These are phyloP conservation scores for Liposcelis brunnea DNA, from an alignment of 2,888 invertebrate species.

Conservation along the genomic window DNA sequence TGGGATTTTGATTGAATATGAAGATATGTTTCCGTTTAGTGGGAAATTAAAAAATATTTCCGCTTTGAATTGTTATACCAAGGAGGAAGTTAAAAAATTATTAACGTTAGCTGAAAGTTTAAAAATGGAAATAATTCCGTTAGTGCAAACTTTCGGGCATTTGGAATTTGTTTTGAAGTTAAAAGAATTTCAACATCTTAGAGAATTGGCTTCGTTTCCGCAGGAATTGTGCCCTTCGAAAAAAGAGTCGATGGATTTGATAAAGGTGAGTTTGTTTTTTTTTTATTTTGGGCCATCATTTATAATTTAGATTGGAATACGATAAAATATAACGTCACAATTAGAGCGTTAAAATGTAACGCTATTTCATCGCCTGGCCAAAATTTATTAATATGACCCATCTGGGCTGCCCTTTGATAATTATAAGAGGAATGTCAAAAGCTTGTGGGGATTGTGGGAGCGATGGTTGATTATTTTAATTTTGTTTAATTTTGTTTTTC, in stretches of 20 bases:
- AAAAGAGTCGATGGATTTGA: conserved; percentile 22
- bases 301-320: too few species aligned
- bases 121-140: conserved; percentile 30
- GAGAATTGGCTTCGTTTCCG: conserved; percentile 27
- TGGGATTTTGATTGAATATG: conserved; percentile 40
- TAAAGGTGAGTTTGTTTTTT: conserved; percentile 19
- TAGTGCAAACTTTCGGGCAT: conserved; percentile 35
- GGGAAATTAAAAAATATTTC: conserved; percentile 24
- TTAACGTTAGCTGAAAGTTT: conserved; percentile 22
- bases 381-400: too few species aligned
- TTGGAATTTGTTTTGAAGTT: conserved; percentile 31
- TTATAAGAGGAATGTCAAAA: too few species aligned
- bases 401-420: too few species aligned
- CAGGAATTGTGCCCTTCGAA: conserved; percentile 32
- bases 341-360: too few species aligned
- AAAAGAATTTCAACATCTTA: conserved; percentile 24
- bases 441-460: too few species aligned
- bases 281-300: too few species aligned
- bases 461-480: neutral
- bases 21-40: conserved; percentile 41
- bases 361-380: too few species aligned
- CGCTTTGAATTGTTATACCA: conserved; percentile 28
- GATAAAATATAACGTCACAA: too few species aligned
- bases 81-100: conserved; percentile 18
- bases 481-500: conserved; percentile 8